Conservation (phyloP, 2,888 invertebrate species). For the Drosophila formosana region DNA sequence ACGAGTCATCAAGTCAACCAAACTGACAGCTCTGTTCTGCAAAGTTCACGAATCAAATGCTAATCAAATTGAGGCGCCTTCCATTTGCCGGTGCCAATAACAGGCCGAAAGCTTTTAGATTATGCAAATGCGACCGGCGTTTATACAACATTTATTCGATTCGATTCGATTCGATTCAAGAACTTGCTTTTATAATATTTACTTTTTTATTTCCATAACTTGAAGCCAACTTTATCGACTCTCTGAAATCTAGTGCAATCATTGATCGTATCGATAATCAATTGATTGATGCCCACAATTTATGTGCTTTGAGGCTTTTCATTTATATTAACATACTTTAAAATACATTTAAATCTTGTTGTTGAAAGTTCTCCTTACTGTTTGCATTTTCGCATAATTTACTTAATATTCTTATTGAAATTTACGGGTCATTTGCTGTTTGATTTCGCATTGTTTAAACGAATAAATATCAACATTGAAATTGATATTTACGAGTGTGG, state of each 20-base stretch:
- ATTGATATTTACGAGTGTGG: not conserved
- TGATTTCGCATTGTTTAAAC: not conserved
- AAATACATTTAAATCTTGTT: not conserved
- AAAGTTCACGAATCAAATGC: conserved; percentile 74
- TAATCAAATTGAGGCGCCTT: conserved; percentile 62
- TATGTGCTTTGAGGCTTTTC: not conserved
- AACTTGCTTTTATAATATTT: not conserved
- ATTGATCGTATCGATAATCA: not conserved
- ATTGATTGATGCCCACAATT: not conserved
- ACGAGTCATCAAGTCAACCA: conserved; percentile 73
- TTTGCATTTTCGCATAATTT: not conserved
- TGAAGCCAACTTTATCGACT: not conserved
- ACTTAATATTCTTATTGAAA: not conserved
- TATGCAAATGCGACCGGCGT: conserved; percentile 54
- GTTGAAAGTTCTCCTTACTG: not conserved
- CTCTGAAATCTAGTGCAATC: not conserved
- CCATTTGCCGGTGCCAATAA: conserved; percentile 29
- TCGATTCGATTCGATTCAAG: not conserved
- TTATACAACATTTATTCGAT: not conserved
- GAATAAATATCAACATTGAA: not conserved
- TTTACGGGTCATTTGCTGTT: not conserved
- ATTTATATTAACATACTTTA: not conserved
- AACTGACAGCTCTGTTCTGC: conserved; percentile 63
- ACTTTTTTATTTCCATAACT: not conserved
- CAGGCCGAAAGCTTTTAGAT: conserved; percentile 59